Evolutionary conservation across 2,797 vertebrate species (phyloP).

Genomic region (Cyprinella venusta): DNA sequence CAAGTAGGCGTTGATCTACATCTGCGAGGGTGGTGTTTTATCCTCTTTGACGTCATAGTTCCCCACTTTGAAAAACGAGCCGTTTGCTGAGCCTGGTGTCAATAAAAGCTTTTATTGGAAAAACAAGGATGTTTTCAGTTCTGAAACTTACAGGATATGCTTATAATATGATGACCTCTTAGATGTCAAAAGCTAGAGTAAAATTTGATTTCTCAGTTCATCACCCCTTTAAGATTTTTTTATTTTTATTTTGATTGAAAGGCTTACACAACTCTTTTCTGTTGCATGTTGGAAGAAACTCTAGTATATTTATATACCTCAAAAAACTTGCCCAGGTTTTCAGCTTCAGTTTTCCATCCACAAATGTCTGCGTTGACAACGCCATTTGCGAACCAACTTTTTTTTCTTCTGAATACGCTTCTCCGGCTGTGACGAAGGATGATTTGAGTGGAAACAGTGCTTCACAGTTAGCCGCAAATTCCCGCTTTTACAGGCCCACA

Average conservation of each 20-base stretch:
- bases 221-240: neutral
- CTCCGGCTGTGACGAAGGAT: conserved; percentile 33
- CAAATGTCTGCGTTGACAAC: neutral
- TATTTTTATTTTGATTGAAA: neutral
- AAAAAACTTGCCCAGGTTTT: neutral
- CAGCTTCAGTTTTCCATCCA: conserved; percentile 36
- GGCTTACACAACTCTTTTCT: neutral
- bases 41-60: no score
- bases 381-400: neutral
- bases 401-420: conserved; percentile 9
- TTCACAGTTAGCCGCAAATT: conserved; percentile 54
- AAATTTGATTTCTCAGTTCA: no score
- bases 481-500: conserved; percentile 56
- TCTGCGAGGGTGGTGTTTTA: no score
- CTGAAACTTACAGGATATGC: no score
- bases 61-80: no score
- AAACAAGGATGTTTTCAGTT: no score
- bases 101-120: no score
- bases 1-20: no score
- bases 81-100: no score
- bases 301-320: neutral
- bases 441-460: conserved; percentile 56
- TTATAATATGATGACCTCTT: no score
- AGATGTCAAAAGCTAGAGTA: no score
- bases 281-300: neutral